These are phyloP conservation scores for Entomobrya proxima DNA, from an alignment of 2,888 invertebrate species.

Conservation along the genomic window DNA sequence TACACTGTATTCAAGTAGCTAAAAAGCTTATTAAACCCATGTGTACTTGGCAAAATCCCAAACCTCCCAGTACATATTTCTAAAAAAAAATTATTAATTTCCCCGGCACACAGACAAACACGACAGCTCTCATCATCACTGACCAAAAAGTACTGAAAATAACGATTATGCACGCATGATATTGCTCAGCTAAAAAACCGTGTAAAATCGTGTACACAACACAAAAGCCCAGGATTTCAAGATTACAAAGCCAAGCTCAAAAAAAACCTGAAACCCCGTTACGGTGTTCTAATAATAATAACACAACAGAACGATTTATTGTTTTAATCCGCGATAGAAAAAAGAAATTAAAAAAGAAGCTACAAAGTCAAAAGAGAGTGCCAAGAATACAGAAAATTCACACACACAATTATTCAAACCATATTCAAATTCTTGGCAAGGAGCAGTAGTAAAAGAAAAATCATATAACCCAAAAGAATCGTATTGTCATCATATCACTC, in stretches of 20 bases:
- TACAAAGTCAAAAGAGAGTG: neutral
- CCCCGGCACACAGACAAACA: too few species aligned
- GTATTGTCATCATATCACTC: slow-evolving; percentile 37
- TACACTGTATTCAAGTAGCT: too few species aligned
- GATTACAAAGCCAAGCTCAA: neutral
- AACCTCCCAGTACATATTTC: too few species aligned
- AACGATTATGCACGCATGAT: slow-evolving; percentile 20
- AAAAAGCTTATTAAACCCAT: too few species aligned
- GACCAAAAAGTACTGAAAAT: too few species aligned
- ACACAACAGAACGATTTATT: slow-evolving; percentile 17
- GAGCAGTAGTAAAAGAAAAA: neutral
- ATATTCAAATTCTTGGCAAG: neutral
- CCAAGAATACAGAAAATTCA: neutral
- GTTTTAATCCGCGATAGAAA: slow-evolving; percentile 17
- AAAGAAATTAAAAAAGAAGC: slow-evolving; percentile 18
- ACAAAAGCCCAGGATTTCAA: neutral
- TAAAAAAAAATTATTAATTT: too few species aligned
- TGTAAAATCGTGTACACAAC: neutral
- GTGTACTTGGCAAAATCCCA: too few species aligned
- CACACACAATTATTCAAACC: neutral
- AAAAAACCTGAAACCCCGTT: neutral
- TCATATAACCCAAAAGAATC: neutral
- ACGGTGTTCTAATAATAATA: slow-evolving; percentile 28
- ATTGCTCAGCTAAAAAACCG: neutral
- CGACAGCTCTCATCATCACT: too few species aligned